Base-by-base conservation (phyloP, 2,113 vertebrate species). In the Cygnus buccinator region DNA sequence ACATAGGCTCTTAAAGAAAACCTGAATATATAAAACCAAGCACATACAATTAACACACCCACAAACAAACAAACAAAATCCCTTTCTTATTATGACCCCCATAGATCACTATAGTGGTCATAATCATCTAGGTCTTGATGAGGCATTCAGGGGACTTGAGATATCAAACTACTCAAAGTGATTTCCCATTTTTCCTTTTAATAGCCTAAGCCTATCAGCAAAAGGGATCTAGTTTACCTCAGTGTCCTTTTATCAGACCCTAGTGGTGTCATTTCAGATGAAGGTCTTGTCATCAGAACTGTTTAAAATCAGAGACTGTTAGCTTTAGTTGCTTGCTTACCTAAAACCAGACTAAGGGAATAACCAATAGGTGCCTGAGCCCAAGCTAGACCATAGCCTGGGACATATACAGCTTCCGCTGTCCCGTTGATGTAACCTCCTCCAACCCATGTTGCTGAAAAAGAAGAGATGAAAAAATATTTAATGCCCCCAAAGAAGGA, bases 381-480 rank as follows among this genome's bases (percentile, higher is more conserved):
- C 99, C 99, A 99, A 29, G 99, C 99, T 74, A 99, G 96, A 28
- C 99, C 99, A 2, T 97, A 98, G 26, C 96, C 99, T 23, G 99
- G 99, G 17, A 99, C 98, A 95, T 99, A 99, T 18, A 99, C 99
- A 59, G 99, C 98, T 96, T 99, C 99, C 62, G 99, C 99, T 68
- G 99, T 99, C 73, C 99, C 99, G 3, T 99, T 99, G 96, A 99
- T 99, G 90, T 99, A 99, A 48, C 99, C 99, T 84, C 99, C 99
- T 98, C 99, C 99, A 82, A 99, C 99, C 99, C 99, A 99, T 8
- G 99, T 99, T 18, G 99, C 99, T 99, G 97, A 89, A 98, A 98
- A 57, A 92, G 46, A 96, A 87, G 84, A 94, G 13, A 11, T 33
- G 23, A 11, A 75, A 91, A 82, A 87, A 9, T 35, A 28, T 83